Percentiles rank a stretch among this genome's conserved stretches.
Evolutionary conservation across 2,797 vertebrate species (phyloP).

Genomic region (Periophthalmus magnuspinnatus): DNA sequence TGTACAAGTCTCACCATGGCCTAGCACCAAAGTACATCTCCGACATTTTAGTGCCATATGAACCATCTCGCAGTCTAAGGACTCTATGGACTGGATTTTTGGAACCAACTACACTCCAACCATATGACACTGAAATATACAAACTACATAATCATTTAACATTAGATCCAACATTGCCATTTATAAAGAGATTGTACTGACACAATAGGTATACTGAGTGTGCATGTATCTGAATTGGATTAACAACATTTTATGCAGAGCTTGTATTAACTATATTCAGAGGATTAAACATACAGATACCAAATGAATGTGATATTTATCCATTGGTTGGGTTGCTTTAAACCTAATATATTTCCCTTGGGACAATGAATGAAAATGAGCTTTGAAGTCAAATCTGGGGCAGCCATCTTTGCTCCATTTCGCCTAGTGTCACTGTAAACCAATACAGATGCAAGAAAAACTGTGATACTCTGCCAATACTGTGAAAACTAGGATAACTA

Average conservation of each 20-base stretch:
- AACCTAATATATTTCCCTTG: not conserved
- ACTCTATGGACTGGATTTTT: not conserved
- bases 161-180: not conserved
- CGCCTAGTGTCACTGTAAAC: not conserved
- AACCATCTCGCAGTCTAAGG: no score
- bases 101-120: not conserved
- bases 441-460: not conserved
- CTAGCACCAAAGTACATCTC: no score
- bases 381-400: conserved; percentile 10
- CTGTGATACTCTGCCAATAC: not conserved
- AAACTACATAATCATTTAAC: not conserved
- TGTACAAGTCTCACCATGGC: no score
- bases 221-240: not conserved
- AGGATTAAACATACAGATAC: not conserved
- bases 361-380: conserved; percentile 1
- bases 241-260: not conserved
- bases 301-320: not conserved
- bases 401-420: not conserved
- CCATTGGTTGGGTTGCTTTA: not conserved
- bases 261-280: not conserved
- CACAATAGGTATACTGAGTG: not conserved
- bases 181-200: not conserved
- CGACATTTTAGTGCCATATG: no score
- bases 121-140: not conserved
- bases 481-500: not conserved